Base-by-base conservation (phyloP, 2,888 invertebrate species). In the Agrypnus murinus region DNA sequence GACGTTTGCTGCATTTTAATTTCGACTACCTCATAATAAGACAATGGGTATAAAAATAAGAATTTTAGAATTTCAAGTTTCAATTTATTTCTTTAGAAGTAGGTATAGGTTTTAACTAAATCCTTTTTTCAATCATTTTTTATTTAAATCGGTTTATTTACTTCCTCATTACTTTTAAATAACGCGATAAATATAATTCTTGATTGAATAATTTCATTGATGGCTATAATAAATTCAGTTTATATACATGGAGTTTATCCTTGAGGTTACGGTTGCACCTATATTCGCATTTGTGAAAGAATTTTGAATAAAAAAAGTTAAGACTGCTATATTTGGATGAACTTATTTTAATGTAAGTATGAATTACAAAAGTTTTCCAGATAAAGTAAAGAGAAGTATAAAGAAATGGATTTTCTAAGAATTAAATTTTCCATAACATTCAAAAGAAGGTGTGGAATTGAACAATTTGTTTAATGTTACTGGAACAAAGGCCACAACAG, bases 261-360 rank as follows among this genome's bases (percentile, higher is more conserved):
- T 50, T 50, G 50, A 50, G 3, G 31, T 19, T 50, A 7, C 10
- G 32, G 50, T 31, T 50, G 50, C 50, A 19, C 50, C 50, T 31
- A 50, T 50, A 31, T 32, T 31, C 50, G n/a, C 12, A 10, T 31
- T 12, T n/a, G 19, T 32, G 7, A 50, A 50, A 12, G 50, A 31
- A 50, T 32, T 50, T 32, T 2, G 5, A 32, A 6, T 5, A 31
- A 31, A 50, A 32, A 25, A 19, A 25, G 5, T n/a, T 17, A 25
- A 25, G 50, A 31, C n/a, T n/a, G 7, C 50, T 32, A 50, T 50
- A 50, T 50, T 50, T 50, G 50, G 50, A 50, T 25, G n/a, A 1
- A n/a, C 32, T 50, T n/a, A 50, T 50, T 50, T 43, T 36, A 36
- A 36, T 2, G 25, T 25, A 25, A 25, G 25, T 25, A 25, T 25